Percentiles rank a stretch among this genome's conserved stretches.
phyloP scores from a whole-genome alignment of 2,113 vertebrate species.

The Tragelaphus strepsiceros region DNA sequence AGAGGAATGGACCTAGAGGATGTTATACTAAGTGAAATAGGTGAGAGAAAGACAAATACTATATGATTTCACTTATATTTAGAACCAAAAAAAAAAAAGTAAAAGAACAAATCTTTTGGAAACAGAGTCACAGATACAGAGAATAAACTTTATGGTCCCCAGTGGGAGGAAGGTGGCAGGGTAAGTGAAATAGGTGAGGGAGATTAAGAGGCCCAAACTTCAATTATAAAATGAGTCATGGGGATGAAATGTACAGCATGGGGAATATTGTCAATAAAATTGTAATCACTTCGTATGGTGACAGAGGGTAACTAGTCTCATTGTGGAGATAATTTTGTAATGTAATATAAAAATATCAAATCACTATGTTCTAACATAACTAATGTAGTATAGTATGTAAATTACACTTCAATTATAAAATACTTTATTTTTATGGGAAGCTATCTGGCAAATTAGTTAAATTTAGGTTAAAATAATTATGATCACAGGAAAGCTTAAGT shows the following conservation, averaged over 20 bases:
- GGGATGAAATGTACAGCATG: not conserved
- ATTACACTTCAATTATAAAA: not conserved
- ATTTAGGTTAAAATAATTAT: slow-evolving; percentile 8
- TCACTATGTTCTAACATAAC: not conserved
- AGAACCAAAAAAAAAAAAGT: not conserved
- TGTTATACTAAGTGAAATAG: not conserved
- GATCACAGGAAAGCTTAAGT: not conserved
- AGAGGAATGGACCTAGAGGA: not conserved
- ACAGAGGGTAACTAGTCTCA: not conserved
- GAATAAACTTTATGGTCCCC: not conserved
- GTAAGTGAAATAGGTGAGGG: not conserved
- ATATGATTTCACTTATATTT: not conserved
- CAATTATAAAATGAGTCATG: not conserved
- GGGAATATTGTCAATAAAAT: not conserved
- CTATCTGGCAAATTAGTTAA: not conserved
- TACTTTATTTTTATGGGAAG: not conserved
- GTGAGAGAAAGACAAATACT: not conserved
- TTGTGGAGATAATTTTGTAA: not conserved
- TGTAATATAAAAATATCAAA: not conserved
- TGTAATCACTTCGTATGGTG: not conserved
- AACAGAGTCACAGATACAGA: not conserved
- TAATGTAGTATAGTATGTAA: not conserved
- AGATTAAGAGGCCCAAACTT: not conserved
- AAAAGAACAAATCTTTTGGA: not conserved
- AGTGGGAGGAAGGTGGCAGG: not conserved